Evolutionary conservation across 2,113 vertebrate species (phyloP).

Genomic region (Cairina moschata): DNA sequence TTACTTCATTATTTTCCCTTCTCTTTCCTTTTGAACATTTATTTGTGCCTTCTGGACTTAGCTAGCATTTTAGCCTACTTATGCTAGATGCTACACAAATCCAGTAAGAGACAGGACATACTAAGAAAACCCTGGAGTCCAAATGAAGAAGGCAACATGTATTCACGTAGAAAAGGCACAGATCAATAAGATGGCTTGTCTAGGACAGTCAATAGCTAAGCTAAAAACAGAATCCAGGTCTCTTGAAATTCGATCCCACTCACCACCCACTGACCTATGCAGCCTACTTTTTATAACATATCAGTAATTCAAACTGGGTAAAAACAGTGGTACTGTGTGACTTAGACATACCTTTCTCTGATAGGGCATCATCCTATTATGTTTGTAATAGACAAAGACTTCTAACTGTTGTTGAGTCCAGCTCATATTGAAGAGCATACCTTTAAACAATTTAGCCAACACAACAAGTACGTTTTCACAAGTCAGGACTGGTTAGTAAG

Average conservation of each 20-base stretch:
- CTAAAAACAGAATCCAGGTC: neutral
- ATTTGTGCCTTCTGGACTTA: neutral
- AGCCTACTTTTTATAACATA: neutral
- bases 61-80: neutral
- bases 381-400: neutral
- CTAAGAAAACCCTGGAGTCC: neutral
- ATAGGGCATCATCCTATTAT: fast-evolving
- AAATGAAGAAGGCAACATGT: neutral
- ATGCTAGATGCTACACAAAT: neutral
- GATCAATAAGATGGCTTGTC: neutral
- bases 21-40: neutral
- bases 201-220: neutral
- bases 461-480: neutral
- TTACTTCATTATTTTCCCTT: neutral
- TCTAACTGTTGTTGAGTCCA: neutral
- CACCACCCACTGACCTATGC: neutral
- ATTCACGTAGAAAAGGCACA: neutral
- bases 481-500: neutral
- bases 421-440: neutral
- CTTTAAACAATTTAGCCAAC: neutral
- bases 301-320: neutral
- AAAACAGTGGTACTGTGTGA: neutral
- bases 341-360: neutral
- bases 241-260: neutral
- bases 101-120: neutral